Base-by-base conservation (phyloP, 2,797 vertebrate species). In the Adelosebastes latens region DNA sequence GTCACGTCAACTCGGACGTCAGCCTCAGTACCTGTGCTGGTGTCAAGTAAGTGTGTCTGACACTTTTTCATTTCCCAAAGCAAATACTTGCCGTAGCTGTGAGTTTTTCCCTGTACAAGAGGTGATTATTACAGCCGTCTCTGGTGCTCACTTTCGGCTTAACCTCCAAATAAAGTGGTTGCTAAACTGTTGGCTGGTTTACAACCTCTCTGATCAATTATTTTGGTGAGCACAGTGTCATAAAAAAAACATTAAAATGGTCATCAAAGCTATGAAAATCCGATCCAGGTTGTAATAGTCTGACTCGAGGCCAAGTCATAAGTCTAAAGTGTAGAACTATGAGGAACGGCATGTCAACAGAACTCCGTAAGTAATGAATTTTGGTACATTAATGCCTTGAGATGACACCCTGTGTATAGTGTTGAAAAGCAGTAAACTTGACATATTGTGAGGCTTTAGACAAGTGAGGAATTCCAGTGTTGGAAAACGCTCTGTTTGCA, bases 1-100 rank as follows among this genome's bases (percentile, higher is more conserved):
- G 93, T 53, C 92, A 86, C 2, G 75, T 31, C 59, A 56, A 83
- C 79, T 96, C 96, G 1, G 95, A 96, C 4, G 93, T 96, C 87
- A 96, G 89, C 88, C 92, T 96, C 86, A 96, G 96, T 74, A 93
- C 94, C 63, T 96, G 96, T 34, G 72, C 88, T 27, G 95, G 95
- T 49, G 81, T 96, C 75, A 96, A 92, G 96, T 96, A 89, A 94
- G 95, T 94, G 78, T 75, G 29, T 49, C 81, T 39, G 16, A 53
- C 3, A 3, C 10, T 67, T 75, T 71, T 32, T 24, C 14, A 3
- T 27, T 42, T 39, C 10, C 9, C 22, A 39, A 53, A 53, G 11
- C 53, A 56, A 39, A 27, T 31, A 31, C 11, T 59, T 31, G 25
- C 31, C 13, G 4, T 34, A 22, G 20, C 9, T 56, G 64, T 24